Conservation (phyloP, 2,888 invertebrate species). For the Dryocosmus kuriphilus region DNA sequence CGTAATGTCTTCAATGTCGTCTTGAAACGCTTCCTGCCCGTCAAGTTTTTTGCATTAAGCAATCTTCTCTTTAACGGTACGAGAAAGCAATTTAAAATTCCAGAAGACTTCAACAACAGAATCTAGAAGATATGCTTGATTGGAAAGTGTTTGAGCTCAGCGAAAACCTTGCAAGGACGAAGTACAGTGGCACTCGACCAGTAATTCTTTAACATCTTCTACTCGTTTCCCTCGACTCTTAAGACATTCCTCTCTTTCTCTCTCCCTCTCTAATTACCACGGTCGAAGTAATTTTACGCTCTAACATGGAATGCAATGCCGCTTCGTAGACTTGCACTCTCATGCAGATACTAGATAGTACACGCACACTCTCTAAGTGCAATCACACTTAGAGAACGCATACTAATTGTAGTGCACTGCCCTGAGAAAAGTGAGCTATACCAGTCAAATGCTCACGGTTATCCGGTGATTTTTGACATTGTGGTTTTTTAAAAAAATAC, state of each 20-base stretch:
- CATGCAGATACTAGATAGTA: too few relatives aligned
- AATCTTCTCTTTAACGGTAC: slow-evolving; percentile 13
- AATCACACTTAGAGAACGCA: background rate
- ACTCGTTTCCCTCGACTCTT: slow-evolving; percentile 22
- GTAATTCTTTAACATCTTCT: slow-evolving; percentile 23
- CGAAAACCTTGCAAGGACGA: slow-evolving; percentile 42
- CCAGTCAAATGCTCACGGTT: background rate
- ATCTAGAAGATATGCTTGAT: slow-evolving; percentile 14
- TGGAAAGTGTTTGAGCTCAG: slow-evolving; percentile 10
- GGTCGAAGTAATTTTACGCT: slow-evolving; percentile 50
- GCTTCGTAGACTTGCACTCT: slow-evolving; percentile 18
- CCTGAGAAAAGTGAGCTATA: background rate
- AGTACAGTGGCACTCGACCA: slow-evolving; percentile 34
- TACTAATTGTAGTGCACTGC: slow-evolving; percentile 22
- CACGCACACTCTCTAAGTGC: background rate
- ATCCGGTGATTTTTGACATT: background rate
- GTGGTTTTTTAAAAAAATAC: background rate
- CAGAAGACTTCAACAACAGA: background rate
- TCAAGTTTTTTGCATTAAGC: slow-evolving; percentile 7
- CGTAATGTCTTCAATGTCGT: too few relatives aligned
- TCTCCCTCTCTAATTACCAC: slow-evolving; percentile 49
- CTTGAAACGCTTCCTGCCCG: slow-evolving; percentile 1
- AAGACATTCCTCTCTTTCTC: slow-evolving; percentile 10
- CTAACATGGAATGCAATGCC: slow-evolving; percentile 47
- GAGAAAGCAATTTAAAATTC: background rate